Base-by-base conservation (phyloP, 2,797 vertebrate species). In the Heliangelus exortis region DNA sequence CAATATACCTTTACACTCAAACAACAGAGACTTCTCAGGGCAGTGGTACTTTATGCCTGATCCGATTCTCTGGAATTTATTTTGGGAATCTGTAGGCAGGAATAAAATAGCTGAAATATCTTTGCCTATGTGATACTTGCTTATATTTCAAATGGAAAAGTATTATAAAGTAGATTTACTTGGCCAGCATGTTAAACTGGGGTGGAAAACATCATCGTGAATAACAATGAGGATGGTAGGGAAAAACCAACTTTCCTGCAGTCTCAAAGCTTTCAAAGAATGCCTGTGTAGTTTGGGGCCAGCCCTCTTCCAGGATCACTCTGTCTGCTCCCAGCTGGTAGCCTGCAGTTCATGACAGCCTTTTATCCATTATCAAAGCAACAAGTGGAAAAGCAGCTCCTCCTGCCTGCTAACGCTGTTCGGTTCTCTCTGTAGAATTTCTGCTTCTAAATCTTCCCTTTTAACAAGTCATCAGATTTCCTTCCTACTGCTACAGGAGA, bases 301-400 rank as follows among this genome's bases (percentile, higher is more conserved):
- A 83, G 61, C 33, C 84, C 96, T 97, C 95, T 95, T 95, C 61
- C 11, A 80, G 91, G 96, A 97, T 94, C 96, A 97, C 98, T 98
- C 97, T 96, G 96, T 98, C 97, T 97, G 96, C 95, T 97, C 97
- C 96, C 76, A 91, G 93, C 96, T 96, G 98, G 98, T 97, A 98
- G 97, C 96, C 94, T 96, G 92, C 94, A 95, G 96, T 96, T 98
- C 98, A 95, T 96, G 98, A 98, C 97, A 97, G 97, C 97, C 98
- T 98, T 99, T 98, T 97, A 98, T 98, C 98, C 94, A 31, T 95
- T 98, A 98, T 98, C 98, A 98, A 98, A 98, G 98, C 98, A 98
- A 98, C 99, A 99, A 99, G 98, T 98, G 97, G 97, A 98, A 98
- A 97, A 98, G 97, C 98, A 98, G 98, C 98, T 97, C 97, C 97